phyloP scores from a whole-genome alignment of 2,888 invertebrate genomes.

The Heteropelma amictum region DNA sequence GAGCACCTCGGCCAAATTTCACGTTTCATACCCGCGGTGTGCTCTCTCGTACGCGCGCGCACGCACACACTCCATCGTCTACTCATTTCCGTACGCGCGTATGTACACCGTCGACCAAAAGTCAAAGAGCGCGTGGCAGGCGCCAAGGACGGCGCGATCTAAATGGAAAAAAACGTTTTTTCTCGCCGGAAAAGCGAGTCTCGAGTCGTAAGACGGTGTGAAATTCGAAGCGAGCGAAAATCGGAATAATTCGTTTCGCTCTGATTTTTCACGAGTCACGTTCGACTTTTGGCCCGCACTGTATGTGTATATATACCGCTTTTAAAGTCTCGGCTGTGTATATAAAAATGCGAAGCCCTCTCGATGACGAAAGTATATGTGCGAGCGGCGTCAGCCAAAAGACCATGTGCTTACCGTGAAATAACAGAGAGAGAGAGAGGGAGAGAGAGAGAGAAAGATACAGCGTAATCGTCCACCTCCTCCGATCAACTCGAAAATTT shows the following conservation, averaged over 20 bases:
- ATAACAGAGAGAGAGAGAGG: slow-evolving; percentile 34
- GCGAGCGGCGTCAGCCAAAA: slow-evolving; percentile 3
- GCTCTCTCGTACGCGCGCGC: neutral
- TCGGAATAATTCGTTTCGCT: too few relatives aligned
- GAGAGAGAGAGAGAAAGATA: too few relatives aligned
- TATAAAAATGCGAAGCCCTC: neutral
- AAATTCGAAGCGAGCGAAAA: too few relatives aligned
- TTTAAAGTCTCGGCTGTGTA: too few relatives aligned
- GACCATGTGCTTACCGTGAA: slow-evolving; percentile 68
- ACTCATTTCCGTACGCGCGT: neutral
- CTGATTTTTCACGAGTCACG: too few relatives aligned
- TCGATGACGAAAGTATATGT: neutral
- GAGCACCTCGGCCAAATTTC: slow-evolving; percentile 48
- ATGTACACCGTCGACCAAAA: neutral
- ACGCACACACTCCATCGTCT: neutral
- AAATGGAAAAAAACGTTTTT: too few relatives aligned
- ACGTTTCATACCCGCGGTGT: slow-evolving; percentile 33
- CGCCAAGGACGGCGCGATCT: too few relatives aligned
- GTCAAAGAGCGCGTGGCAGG: neutral
- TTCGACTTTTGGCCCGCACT: too few relatives aligned
- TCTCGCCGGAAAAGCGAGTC: too few relatives aligned
- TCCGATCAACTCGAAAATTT: slow-evolving; percentile 34
- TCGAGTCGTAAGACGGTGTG: too few relatives aligned
- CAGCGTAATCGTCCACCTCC: too few relatives aligned
- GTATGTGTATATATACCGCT: too few relatives aligned